Conservation (phyloP, 2,797 vertebrate species). For the Mormyrops attenuatus region DNA sequence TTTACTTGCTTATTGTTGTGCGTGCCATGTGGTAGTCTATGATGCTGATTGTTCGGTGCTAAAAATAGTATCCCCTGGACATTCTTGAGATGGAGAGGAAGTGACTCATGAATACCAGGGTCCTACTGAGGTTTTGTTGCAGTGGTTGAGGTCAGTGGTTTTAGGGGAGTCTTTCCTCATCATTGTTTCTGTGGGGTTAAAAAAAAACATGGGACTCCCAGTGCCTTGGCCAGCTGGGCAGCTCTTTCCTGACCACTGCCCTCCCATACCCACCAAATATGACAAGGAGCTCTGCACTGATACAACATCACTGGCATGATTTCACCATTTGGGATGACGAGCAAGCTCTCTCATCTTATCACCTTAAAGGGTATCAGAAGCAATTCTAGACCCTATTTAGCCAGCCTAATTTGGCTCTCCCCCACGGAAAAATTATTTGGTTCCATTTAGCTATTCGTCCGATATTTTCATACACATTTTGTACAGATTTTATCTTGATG, state of each 20-base stretch:
- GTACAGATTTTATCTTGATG: neutral
- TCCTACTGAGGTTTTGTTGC: constrained; percentile 14
- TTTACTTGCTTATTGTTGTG: constrained; percentile 39
- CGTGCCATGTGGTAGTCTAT: constrained; percentile 30
- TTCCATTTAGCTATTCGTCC: neutral
- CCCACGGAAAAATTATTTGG: neutral
- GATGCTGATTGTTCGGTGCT: constrained; percentile 31
- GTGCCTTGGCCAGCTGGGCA: neutral
- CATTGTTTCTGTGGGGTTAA: neutral
- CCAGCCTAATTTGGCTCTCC: neutral
- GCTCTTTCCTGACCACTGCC: neutral
- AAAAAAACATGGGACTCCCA: neutral
- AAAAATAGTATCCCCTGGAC: constrained; percentile 34
- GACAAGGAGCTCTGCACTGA: neutral
- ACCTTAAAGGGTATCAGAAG: neutral
- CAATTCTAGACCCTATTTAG: neutral
- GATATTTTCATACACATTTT: neutral
- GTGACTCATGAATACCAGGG: constrained; percentile 30
- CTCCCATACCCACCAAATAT: neutral
- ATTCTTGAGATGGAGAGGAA: constrained; percentile 35
- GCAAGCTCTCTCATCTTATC: neutral
- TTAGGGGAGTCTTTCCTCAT: constrained; percentile 9
- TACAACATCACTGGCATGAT: neutral
- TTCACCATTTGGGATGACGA: neutral
- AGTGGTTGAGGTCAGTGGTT: constrained; percentile 8